phyloP scores from a whole-genome alignment of 2,797 vertebrate species.

The Hydrolagus colliei region DNA sequence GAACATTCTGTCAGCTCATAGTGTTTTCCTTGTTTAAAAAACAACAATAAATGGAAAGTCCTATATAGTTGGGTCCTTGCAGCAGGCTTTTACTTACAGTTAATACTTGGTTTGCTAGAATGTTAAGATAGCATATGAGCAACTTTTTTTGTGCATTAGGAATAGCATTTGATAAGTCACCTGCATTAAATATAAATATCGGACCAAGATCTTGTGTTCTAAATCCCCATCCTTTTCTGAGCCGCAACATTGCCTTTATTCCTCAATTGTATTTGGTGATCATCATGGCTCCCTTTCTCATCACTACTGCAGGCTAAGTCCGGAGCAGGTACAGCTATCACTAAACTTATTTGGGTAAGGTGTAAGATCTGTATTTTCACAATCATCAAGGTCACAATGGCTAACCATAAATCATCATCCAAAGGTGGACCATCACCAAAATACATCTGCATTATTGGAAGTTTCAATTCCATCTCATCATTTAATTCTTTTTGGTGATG shows the following conservation, averaged over 20 bases:
- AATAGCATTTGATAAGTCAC: not conserved
- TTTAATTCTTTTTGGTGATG: not conserved
- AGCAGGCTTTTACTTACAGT: conserved; percentile 5
- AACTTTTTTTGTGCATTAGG: not conserved
- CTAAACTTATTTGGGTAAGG: conserved; percentile 33
- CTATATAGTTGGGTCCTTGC: not conserved
- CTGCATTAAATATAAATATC: not conserved
- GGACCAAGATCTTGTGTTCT: conserved; percentile 1
- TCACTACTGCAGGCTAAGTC: conserved; percentile 24
- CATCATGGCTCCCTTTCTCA: conserved; percentile 27
- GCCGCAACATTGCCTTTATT: not conserved
- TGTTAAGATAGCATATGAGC: no score
- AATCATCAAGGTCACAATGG: conserved; percentile 13
- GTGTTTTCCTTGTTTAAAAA: not conserved
- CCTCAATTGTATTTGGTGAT: conserved; percentile 28
- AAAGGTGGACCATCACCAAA: conserved; percentile 2
- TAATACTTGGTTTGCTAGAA: no score
- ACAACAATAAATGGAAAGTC: not conserved
- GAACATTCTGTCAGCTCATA: not conserved
- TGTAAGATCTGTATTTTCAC: conserved; percentile 25
- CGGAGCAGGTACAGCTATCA: conserved; percentile 31
- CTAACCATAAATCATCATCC: conserved; percentile 26
- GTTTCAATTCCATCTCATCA: conserved; percentile 12
- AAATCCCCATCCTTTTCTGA: not conserved
- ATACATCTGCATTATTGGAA: not conserved